Evolutionary conservation across 2,113 vertebrate species (phyloP), one percentile per base, ranked within the genome.

Genomic region (Marmota flaviventris): DNA sequence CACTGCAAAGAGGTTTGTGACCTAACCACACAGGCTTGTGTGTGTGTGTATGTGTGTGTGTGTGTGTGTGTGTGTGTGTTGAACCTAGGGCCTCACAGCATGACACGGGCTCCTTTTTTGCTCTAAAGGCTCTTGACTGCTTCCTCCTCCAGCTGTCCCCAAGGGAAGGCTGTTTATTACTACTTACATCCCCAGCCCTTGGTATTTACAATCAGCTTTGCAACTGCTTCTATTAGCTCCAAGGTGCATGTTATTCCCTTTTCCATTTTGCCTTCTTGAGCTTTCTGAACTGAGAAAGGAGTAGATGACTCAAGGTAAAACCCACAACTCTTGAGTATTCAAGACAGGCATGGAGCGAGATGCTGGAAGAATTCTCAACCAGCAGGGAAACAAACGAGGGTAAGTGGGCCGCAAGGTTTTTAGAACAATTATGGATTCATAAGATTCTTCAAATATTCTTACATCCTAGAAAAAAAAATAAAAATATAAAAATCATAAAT

Each of bases 221-320:
- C 92, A 96, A 11, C 78, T 63, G 6, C 45, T 85, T 75, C 82
- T 77, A 45, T 89, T 72, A 76, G 27, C 67, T 82, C 51, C 34
- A 89, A 14, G 12, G 25, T 89, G 32, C 45, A 58, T 39, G 29
- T 58, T 83, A 51, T 37, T 83, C 24, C 81, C 27, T 58, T 65
- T 89, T 61, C 89, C 69, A 25, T 32, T 91, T 94, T 61, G 20
- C n/a, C n/a, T 73, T 18, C 67, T 67, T 86, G 70, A 95, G 86
- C 53, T 63, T 10, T 92, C 17, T 93, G 51, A 94, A 70, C 39
- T 86, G 29, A 34, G 77, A 77, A 39, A 85, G 42, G n/a, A 45
- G 29, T 53, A 61, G 63, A 39, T 75, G 69, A 69, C 58, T 89
- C 82, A 87, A 78, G n/a, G 24, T 89, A 75, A 85, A 83, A 16